Conservation (phyloP, 2,888 invertebrate genomes). For the Parnassius apollo region DNA sequence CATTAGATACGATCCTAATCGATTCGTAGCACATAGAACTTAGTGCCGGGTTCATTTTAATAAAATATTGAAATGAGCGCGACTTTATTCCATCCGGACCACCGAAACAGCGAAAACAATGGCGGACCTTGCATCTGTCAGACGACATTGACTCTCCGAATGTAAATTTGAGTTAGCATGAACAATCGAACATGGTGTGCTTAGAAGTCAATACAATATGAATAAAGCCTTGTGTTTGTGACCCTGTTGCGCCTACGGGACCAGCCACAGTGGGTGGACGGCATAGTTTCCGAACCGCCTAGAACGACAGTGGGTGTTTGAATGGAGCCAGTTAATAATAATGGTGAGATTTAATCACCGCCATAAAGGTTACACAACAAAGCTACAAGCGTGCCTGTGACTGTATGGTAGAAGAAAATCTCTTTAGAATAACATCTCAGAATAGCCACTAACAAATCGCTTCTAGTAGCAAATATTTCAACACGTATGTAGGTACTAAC, state of each 20-base stretch:
- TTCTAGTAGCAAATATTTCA: conserved; percentile 53
- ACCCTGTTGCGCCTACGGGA: conserved; percentile 80
- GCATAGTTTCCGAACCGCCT: conserved; percentile 76
- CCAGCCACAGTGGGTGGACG: conserved; percentile 78
- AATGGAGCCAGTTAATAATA: conserved; percentile 81
- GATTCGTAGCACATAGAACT: conserved; percentile 35
- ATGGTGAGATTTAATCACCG: conserved; percentile 81
- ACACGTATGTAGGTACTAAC: conserved; percentile 56
- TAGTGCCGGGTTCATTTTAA: conserved; percentile 41
- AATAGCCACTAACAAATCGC: conserved; percentile 63
- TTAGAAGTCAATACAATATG: conserved; percentile 65
- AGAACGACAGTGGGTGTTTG: conserved; percentile 79
- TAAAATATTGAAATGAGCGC: conserved; percentile 64
- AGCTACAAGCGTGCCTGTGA: conserved; percentile 71
- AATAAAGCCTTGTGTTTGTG: conserved; percentile 73
- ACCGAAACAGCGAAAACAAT: conserved; percentile 75
- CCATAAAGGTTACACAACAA: conserved; percentile 77
- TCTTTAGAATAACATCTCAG: conserved; percentile 53
- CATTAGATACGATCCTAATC: conserved; percentile 45
- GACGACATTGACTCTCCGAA: conserved; percentile 73
- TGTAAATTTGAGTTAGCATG: conserved; percentile 72
- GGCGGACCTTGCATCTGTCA: conserved; percentile 67
- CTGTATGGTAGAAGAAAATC: conserved; percentile 58
- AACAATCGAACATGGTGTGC: conserved; percentile 73
- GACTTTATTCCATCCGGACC: conserved; percentile 63